Evolutionary conservation across 1,140 invertebrate genomes (phyloP).

Genomic region (Cyclargus thomasi): DNA sequence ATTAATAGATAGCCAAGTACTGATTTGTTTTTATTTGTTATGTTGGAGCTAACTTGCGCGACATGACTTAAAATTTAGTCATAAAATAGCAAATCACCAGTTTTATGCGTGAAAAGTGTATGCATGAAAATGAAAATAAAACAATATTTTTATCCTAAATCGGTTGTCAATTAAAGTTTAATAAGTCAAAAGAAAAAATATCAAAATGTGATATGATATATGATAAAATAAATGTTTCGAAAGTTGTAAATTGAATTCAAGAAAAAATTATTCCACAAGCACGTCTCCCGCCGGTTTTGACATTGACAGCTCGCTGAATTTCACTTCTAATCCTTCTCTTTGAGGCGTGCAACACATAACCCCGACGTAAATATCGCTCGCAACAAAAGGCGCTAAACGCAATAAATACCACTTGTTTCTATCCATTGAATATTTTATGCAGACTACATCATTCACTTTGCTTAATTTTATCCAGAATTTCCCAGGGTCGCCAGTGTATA

Average conservation of each 20-base stretch:
- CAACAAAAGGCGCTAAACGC: constrained; percentile 40
- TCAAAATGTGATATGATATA: no score
- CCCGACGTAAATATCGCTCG: constrained; percentile 34
- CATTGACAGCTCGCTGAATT: constrained; percentile 37
- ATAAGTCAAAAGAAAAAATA: no score
- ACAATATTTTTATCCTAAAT: no score
- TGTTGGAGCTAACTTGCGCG: no score
- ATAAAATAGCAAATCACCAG: no score
- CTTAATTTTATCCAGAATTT: constrained; percentile 52
- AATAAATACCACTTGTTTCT: constrained; percentile 42
- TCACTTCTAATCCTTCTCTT: constrained; percentile 36
- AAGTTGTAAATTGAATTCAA: background rate
- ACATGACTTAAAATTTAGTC: no score
- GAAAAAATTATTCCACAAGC: constrained; percentile 1
- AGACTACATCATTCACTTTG: constrained; percentile 36
- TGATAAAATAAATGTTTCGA: no score
- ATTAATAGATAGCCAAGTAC: no score
- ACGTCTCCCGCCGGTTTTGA: constrained; percentile 33
- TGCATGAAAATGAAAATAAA: no score
- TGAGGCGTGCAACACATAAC: constrained; percentile 46
- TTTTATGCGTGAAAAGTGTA: no score
- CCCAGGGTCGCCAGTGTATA: constrained; percentile 40
- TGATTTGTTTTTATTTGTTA: no score
- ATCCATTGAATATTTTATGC: constrained; percentile 52
- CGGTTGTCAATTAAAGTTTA: no score